phyloP scores from a whole-genome alignment of 2,888 invertebrate genomes.

The Lithosia quadra region DNA sequence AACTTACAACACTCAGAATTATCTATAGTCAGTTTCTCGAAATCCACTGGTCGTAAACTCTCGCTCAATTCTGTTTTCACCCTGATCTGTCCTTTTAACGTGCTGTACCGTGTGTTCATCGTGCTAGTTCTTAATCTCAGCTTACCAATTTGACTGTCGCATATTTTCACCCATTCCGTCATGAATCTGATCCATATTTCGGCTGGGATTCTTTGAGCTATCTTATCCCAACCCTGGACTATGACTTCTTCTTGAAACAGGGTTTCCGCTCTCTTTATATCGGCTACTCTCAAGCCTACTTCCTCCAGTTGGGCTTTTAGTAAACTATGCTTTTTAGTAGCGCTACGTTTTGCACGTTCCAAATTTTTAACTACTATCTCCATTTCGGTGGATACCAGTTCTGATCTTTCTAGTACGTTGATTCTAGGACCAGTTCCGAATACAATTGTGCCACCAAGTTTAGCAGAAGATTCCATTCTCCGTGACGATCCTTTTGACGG shows the following conservation, averaged over 20 bases:
- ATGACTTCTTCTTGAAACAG: conserved; percentile 85
- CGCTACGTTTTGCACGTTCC: conserved; percentile 63
- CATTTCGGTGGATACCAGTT: conserved; percentile 82
- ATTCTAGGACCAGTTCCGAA: conserved; percentile 77
- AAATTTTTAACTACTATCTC: conserved; percentile 73
- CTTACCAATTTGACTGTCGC: conserved; percentile 86
- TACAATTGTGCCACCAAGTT: conserved; percentile 67
- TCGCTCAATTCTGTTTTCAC: conserved; percentile 87
- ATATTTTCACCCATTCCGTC: conserved; percentile 87
- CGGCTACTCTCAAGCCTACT: conserved; percentile 79
- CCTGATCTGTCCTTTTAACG: conserved; percentile 84
- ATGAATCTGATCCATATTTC: conserved; percentile 88
- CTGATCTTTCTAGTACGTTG: conserved; percentile 82
- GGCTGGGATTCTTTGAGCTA: conserved; percentile 88
- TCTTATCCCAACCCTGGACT: conserved; percentile 83
- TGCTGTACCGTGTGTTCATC: conserved; percentile 83
- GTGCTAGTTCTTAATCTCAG: conserved; percentile 86
- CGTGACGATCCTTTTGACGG: conserved; percentile 66
- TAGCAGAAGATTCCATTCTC: conserved; percentile 73
- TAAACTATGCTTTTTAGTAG: conserved; percentile 71
- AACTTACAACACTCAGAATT: conserved; percentile 81
- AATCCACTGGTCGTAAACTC: conserved; percentile 87
- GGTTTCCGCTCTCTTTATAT: conserved; percentile 79
- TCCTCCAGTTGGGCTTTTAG: conserved; percentile 87
- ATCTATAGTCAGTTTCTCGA: conserved; percentile 88